Base-by-base conservation (phyloP, 2,113 vertebrate species). In the Glaucomys volans region DNA sequence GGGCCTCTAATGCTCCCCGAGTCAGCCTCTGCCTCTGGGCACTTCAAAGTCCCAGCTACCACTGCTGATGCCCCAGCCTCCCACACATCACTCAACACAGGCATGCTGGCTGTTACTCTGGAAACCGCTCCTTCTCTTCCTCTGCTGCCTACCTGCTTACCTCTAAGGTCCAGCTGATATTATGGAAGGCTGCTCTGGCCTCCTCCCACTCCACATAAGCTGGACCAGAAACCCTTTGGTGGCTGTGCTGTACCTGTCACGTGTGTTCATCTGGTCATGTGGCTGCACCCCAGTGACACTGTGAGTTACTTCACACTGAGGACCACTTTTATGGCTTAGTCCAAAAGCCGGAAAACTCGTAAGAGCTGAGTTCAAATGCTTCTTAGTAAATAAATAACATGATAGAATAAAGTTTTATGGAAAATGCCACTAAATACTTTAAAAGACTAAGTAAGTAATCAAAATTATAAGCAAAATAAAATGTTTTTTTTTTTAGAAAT, bases 381-480 rank as follows among this genome's bases (percentile, higher is more conserved):
- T 89, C 83, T 75, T 20, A 75, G 85, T 47, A 50, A 87, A 95
- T 54, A 67, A 93, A 88, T 85, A 93, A 50, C 42, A 86, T 10
- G 87, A 40, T 9, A 69, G 42, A 96, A 88, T 85, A 80, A 59
- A 77, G 76, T 75, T 97, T 84, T 87, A 47, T 42, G 79, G 64
- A 87, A 52, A 95, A 75, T 90, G 20, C 12, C 20, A 93, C 72
- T 75, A 67, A 69, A 90, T 88, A 16, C 14, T 71, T 90, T 62
- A 84, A 74, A 30, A 91, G 30, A 30, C 35, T 82, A 96, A 94
- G 40, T 82, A 96, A 94, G 40, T 11, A 87, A 57, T 8, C 95
- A 37, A 96, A 97, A 88, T 67, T 66, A 87, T 0, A 91, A 30
- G 88, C 50, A 93, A 94, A 92, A 92, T 79, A 89, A 80, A 94